A percentile compares a stretch with the other conserved stretches of the same genome.
Evolutionary conservation across 2,113 vertebrate genomes (phyloP).

Genomic region (Hippocampus zosterae): DNA sequence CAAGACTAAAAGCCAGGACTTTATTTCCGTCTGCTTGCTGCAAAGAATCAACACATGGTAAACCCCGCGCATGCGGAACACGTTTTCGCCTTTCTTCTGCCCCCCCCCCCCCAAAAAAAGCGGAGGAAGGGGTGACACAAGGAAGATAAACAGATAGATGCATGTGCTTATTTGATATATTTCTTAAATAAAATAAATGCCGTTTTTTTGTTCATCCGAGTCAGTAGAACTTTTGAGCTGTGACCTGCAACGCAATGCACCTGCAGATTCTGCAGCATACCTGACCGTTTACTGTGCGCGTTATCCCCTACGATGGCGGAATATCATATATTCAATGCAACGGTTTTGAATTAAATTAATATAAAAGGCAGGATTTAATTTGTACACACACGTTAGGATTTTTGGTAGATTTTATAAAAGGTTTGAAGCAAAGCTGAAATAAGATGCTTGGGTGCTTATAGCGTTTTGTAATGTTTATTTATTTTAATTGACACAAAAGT

Average conservation of each 20-base stretch:
- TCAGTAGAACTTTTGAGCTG: conserved; percentile 31
- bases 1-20: conserved; percentile 4
- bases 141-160: not conserved
- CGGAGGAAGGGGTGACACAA: too few relatives aligned
- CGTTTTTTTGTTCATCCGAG: conserved; percentile 6
- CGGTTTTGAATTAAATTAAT: conserved; percentile 5
- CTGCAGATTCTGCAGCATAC: conserved; percentile 1
- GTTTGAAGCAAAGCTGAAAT: too few relatives aligned
- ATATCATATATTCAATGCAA: not conserved
- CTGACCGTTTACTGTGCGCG: conserved; percentile 1
- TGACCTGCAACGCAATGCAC: conserved; percentile 23
- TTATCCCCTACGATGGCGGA: not conserved
- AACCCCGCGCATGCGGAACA: too few relatives aligned
- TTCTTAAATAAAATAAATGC: not conserved
- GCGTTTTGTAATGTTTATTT: too few relatives aligned
- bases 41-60: conserved; percentile 14
- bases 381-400: too few relatives aligned
- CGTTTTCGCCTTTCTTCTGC: not conserved
- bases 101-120: too few relatives aligned
- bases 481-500: too few relatives aligned
- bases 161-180: not conserved
- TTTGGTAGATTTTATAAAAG: too few relatives aligned
- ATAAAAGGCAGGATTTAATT: not conserved
- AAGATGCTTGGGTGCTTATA: too few relatives aligned
- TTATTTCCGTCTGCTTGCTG: conserved; percentile 8